Evolutionary conservation across 2,113 vertebrate genomes (phyloP).

Genomic region (Amazona vittata): DNA sequence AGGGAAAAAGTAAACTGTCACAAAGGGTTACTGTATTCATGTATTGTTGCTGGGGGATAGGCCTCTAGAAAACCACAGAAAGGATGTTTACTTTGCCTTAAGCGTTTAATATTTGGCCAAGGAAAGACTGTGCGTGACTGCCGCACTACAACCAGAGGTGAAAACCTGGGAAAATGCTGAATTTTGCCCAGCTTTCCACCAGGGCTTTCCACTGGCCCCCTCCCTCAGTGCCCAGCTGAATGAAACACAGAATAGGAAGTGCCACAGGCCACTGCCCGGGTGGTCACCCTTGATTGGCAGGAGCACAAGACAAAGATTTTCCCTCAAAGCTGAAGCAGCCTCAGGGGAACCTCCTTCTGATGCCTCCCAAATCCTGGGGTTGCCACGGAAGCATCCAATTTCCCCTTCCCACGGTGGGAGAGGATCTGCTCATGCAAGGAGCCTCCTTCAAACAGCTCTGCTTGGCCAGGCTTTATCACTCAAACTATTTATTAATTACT

Average conservation of each 20-base stretch:
- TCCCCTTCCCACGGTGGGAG: accelerated
- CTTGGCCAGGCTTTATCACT: background rate
- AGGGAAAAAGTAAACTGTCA: background rate
- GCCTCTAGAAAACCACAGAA: background rate
- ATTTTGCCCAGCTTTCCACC: background rate
- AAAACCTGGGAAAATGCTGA: background rate
- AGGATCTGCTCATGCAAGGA: background rate
- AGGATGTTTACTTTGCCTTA: background rate
- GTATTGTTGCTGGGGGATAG: background rate
- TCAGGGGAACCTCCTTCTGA: background rate
- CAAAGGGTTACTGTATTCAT: background rate
- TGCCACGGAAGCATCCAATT: background rate
- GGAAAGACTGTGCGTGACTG: background rate
- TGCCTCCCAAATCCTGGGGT: background rate
- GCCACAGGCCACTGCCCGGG: accelerated
- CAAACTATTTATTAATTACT: background rate
- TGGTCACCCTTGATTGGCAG: background rate
- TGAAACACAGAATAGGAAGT: accelerated
- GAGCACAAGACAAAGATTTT: background rate
- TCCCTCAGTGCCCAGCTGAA: accelerated
- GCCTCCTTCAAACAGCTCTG: background rate
- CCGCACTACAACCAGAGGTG: background rate
- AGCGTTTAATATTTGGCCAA: background rate
- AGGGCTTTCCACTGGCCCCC: background rate
- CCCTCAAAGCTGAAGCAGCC: background rate